A percentile compares a stretch with the other conserved stretches of the same genome.
These are phyloP conservation scores for Meteorus sp. DNA, from an alignment of 1,140 invertebrate genomes.

Conservation along the genomic window DNA sequence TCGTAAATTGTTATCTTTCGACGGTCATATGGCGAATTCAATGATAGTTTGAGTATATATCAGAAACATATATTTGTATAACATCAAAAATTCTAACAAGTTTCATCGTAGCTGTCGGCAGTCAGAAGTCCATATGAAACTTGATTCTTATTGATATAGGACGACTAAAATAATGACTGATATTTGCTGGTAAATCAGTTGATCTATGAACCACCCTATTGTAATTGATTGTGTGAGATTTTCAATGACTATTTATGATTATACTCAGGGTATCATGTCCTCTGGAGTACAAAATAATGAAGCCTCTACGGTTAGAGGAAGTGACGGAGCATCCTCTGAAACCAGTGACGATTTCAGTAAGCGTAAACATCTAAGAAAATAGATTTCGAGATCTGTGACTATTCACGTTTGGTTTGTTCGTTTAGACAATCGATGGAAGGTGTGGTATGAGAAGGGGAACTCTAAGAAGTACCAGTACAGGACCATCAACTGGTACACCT, in stretches of 20 bases:
- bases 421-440: slow-evolving; percentile 57
- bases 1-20: too few species aligned
- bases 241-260: slow-evolving; percentile 5
- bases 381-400: background rate
- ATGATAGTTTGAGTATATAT: too few species aligned
- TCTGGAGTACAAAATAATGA: slow-evolving; percentile 21
- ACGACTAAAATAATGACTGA: background rate
- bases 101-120: too few species aligned
- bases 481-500: slow-evolving; percentile 57
- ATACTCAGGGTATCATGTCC: slow-evolving; percentile 24
- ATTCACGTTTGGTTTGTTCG: slow-evolving; percentile 13
- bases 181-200: slow-evolving; percentile 14
- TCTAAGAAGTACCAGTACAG: slow-evolving; percentile 53
- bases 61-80: too few species aligned
- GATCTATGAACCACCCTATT: slow-evolving; percentile 5
- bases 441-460: slow-evolving; percentile 52
- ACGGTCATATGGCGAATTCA: too few species aligned
- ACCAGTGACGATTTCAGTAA: slow-evolving; percentile 56
- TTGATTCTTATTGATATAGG: background rate
- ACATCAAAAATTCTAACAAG: too few species aligned
- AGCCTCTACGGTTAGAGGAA: slow-evolving; percentile 35
- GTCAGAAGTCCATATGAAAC: too few species aligned
- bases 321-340: slow-evolving; percentile 63
- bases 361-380: slow-evolving; percentile 2
- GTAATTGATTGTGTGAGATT: slow-evolving; percentile 10